A percentile compares a stretch with the other conserved stretches of the same genome.
Evolutionary conservation across 2,113 vertebrate genomes (phyloP).

Genomic region (Perccottus glenii): DNA sequence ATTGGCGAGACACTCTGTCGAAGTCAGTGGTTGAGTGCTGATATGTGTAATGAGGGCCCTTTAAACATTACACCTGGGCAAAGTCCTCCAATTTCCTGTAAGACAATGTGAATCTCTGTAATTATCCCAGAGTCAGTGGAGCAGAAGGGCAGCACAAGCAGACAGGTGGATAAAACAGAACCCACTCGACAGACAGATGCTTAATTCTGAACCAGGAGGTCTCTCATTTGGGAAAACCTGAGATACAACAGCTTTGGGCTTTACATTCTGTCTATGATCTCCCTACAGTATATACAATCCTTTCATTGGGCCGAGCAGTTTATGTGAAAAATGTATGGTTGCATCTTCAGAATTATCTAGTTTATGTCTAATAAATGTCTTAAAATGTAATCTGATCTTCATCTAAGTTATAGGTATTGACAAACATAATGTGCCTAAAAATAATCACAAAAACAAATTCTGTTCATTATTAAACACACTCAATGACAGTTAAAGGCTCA

Average conservation of each 20-base stretch:
- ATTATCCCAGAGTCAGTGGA: slow-evolving; percentile 72
- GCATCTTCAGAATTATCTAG: too few relatives aligned
- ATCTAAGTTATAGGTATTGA: too few relatives aligned
- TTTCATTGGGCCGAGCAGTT: too few relatives aligned
- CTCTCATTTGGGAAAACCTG: slow-evolving; percentile 31
- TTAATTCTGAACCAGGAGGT: slow-evolving; percentile 29
- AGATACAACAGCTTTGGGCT: neutral
- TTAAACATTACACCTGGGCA: slow-evolving; percentile 73
- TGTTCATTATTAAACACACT: too few relatives aligned
- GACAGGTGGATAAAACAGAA: slow-evolving; percentile 72
- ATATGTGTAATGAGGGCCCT: slow-evolving; percentile 68
- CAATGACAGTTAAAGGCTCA: too few relatives aligned
- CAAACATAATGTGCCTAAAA: too few relatives aligned
- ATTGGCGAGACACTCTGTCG: slow-evolving; percentile 64
- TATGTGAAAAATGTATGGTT: neutral
- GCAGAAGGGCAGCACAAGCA: slow-evolving; percentile 60
- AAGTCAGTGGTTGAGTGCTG: slow-evolving; percentile 60
- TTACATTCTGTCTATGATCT: too few relatives aligned
- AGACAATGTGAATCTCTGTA: slow-evolving; percentile 78
- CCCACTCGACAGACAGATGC: slow-evolving; percentile 35
- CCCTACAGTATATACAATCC: too few relatives aligned
- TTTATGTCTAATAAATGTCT: too few relatives aligned
- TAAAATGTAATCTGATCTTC: too few relatives aligned
- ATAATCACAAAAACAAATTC: too few relatives aligned
- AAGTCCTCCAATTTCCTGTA: slow-evolving; percentile 78